phyloP scores from a whole-genome alignment of 2,888 invertebrate genomes.

The Chaetogeoica ovagalla region DNA sequence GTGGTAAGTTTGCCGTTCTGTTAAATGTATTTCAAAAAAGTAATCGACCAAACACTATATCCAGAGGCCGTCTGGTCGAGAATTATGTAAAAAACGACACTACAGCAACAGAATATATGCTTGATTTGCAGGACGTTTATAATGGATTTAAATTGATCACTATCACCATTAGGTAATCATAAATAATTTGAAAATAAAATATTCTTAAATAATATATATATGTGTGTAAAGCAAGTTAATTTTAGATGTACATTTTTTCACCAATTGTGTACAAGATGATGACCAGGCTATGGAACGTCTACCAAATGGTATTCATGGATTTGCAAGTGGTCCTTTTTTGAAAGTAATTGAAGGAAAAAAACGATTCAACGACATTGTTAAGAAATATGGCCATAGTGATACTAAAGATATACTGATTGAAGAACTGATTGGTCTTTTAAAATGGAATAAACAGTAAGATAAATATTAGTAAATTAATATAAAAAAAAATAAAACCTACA shows the following conservation, averaged over 20 bases:
- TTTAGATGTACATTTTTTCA: conserved; percentile 30
- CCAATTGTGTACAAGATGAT: conserved; percentile 14
- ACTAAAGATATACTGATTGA: conserved; percentile 16
- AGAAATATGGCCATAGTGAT: conserved; percentile 27
- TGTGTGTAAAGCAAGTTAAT: neutral
- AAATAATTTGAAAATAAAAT: neutral
- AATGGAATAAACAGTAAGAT: conserved; percentile 38
- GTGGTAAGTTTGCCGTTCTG: conserved; percentile 17
- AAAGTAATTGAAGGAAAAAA: conserved; percentile 30
- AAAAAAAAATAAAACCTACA: neutral
- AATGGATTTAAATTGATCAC: conserved; percentile 46
- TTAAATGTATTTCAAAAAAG: conserved; percentile 19
- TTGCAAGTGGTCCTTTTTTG: conserved; percentile 20
- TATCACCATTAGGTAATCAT: conserved; percentile 6
- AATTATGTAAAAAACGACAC: conserved; percentile 9
- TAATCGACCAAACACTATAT: conserved; percentile 1
- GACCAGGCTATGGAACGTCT: neutral
- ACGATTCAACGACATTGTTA: conserved; percentile 37
- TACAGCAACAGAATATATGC: conserved; percentile 6
- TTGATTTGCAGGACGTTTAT: conserved; percentile 6
- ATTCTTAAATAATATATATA: neutral
- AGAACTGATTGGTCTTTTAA: conserved; percentile 25
- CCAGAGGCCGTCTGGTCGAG: conserved; percentile 31
- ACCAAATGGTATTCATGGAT: conserved; percentile 21
- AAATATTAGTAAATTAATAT: neutral